Percentiles rank a stretch among this genome's conserved stretches.
Conservation (phyloP, 2,888 invertebrate genomes). For the Phrixothrix hirtus region DNA sequence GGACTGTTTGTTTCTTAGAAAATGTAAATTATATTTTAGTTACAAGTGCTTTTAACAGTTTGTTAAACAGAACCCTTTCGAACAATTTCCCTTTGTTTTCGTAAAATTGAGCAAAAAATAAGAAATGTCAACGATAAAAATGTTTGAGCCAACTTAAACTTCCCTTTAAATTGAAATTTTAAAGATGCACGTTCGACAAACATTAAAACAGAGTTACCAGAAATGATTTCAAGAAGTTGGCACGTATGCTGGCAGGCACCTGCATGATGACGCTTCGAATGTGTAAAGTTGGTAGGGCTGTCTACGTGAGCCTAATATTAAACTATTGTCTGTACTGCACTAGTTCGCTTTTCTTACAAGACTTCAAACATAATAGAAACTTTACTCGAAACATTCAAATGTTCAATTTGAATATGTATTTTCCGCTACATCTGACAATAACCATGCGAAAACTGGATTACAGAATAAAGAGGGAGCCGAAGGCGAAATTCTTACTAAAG, state of each 20-base stretch:
- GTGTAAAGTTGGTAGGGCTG: conserved; percentile 42
- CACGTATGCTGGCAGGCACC: conserved; percentile 39
- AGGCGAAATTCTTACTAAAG: too few species aligned
- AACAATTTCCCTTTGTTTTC: conserved; percentile 9
- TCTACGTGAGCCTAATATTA: conserved; percentile 42
- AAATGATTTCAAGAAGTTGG: conserved; percentile 39
- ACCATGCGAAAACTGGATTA: too few species aligned
- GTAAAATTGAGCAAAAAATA: conserved; percentile 5
- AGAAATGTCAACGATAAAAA: conserved; percentile 4
- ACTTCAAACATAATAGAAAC: conserved; percentile 21
- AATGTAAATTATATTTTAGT: conserved; percentile 14
- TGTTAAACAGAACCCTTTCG: conserved; percentile 3
- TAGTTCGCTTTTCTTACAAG: conserved; percentile 19
- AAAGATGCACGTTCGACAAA: conserved; percentile 40
- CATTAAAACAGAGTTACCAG: conserved; percentile 40
- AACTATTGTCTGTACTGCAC: conserved; percentile 21
- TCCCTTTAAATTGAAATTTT: conserved; percentile 21
- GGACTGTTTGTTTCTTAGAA: conserved; percentile 10
- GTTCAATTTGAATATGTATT: conserved; percentile 12
- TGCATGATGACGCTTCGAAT: conserved; percentile 37
- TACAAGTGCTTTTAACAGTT: conserved; percentile 12
- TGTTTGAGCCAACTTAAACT: conserved; percentile 11
- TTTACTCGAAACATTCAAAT: conserved; percentile 16
- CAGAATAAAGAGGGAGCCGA: too few species aligned
- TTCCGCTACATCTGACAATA: too few species aligned